Evolutionary conservation across 2,888 invertebrate genomes (phyloP), one percentile per base, ranked within the genome.

Genomic region (Tryphoninae sp.): DNA sequence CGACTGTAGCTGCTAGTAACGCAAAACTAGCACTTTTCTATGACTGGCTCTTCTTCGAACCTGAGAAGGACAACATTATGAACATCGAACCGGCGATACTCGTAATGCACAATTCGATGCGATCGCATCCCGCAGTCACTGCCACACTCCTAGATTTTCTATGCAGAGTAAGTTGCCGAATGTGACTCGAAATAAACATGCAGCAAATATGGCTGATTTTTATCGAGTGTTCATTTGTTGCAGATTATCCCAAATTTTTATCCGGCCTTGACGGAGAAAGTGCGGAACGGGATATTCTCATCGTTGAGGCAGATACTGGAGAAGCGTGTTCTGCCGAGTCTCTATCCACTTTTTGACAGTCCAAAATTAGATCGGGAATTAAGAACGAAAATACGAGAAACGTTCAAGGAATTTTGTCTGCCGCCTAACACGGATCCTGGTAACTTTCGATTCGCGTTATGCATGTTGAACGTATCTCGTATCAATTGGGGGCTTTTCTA

Each of bases 71-170:
- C 92, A 98, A 97, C 91, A 98, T 98, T 84, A 98, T 98, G 98
- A 98, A 98, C 92, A 98, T 98, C 87, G 98, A 98, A 93, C 98
- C 98, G 23, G 98, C 97, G 11, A 97, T 98, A 87, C 94, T 98
- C 85, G 97, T 98, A 26, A 98, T 98, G 97, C 96, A 96, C 92
- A 96, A 98, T 93, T 98, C 97, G 62, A 96, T 98, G 95, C 94
- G 97, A 89, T 96, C 97, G 80, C 98, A 98, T 93, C 97, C 97
- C 64, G 96, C 96, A 19, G 97, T 98, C 84, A 97, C 98, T 82
- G 97, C 97, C 78, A 97, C 97, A 19, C 93, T 98, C 83, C 92
- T 98, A 87, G 98, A 98, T 92, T 99, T 98, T 93, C 94, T 98
- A 84, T 98, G 97, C 93, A 93, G 95, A 91, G 95, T 95, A 90